Percentiles rank a stretch among this genome's conserved stretches.
Conservation (phyloP, 30 jellyfish, hydroid and myxozoan genomes). For the Mastigias papua region DNA sequence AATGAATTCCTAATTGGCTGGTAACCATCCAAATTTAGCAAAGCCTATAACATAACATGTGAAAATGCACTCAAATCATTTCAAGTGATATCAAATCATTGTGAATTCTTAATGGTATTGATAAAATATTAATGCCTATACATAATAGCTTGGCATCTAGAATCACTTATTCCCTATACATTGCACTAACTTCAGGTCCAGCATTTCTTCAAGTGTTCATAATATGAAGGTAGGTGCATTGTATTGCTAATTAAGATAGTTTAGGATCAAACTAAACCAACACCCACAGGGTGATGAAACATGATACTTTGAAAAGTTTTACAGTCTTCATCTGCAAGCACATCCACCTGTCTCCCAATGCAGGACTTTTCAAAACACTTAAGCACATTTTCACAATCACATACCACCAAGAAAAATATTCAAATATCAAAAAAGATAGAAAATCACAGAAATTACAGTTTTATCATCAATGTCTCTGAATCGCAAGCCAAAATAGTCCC, state of each 20-base stretch:
- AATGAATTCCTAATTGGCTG: neutral
- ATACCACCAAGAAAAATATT: too few relatives aligned
- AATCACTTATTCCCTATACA: too few relatives aligned
- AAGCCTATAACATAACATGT: neutral
- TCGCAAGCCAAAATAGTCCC: slow-evolving; percentile 93
- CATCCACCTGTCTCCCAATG: too few relatives aligned
- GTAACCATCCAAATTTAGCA: neutral
- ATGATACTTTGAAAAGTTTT: too few relatives aligned
- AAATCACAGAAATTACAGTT: slow-evolving; percentile 57
- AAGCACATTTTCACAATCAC: too few relatives aligned
- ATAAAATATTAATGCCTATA: neutral
- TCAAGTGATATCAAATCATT: slow-evolving; percentile 1
- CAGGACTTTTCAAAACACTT: neutral
- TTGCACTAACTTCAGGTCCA: neutral
- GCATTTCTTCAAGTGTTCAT: neutral
- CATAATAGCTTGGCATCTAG: neutral
- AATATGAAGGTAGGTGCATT: neutral
- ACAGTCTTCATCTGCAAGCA: too few relatives aligned
- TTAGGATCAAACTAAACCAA: too few relatives aligned
- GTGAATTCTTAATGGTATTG: neutral
- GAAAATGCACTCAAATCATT: neutral
- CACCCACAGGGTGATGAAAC: too few relatives aligned
- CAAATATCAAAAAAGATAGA: neutral
- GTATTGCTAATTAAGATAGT: too few relatives aligned
- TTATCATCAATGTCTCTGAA: slow-evolving; percentile 88